A percentile compares a stretch with the other conserved stretches of the same genome.
Evolutionary conservation across 2,888 invertebrate species (phyloP).

Genomic region (Hemaris fuciformis): DNA sequence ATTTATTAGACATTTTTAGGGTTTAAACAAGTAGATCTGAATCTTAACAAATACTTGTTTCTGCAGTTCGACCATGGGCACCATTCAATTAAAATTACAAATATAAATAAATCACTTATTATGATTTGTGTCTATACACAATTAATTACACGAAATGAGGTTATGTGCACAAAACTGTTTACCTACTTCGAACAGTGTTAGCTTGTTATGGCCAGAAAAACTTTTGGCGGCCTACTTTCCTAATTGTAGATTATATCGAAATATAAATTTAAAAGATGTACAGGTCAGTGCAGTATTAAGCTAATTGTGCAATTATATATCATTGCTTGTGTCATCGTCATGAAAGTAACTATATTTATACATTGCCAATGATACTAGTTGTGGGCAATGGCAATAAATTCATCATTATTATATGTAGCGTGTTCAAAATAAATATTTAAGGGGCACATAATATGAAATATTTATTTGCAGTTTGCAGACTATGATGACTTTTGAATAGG

Average conservation of each 20-base stretch:
- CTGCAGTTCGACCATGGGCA: too few species aligned
- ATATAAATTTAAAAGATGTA: background rate
- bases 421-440: background rate
- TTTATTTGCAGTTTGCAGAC: background rate
- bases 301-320: too few species aligned
- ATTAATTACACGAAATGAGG: background rate
- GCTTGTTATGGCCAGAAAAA: background rate
- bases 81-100: too few species aligned
- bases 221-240: too few species aligned
- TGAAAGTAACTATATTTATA: too few species aligned
- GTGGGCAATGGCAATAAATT: too few species aligned
- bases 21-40: background rate
- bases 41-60: background rate
- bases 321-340: too few species aligned
- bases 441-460: background rate
- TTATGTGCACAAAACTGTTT: background rate
- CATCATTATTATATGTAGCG: too few species aligned
- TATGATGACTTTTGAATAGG: background rate
- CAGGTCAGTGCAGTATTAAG: background rate
- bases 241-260: background rate
- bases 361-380: too few species aligned
- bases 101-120: too few species aligned
- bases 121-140: background rate
- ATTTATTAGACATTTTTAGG: conserved; percentile 1
- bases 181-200: background rate